A percentile compares a stretch with the other conserved stretches of the same genome.
These are phyloP conservation scores for Bruchidius siliquastri DNA, from an alignment of 2,888 invertebrate genomes.

Conservation along the genomic window DNA sequence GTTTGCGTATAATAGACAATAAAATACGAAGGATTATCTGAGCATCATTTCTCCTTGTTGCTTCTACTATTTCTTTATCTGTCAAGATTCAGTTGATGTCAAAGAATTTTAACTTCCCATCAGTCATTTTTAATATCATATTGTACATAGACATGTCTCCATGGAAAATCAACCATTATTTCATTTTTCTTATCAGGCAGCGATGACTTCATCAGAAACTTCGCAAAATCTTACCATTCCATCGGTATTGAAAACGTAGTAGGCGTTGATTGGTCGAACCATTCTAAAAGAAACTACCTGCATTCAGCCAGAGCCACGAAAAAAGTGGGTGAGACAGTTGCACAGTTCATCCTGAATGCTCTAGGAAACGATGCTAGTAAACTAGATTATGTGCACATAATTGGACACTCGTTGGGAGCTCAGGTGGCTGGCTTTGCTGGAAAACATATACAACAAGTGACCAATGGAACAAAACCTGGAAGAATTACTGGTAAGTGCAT, in stretches of 20 bases:
- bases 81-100: too few species aligned
- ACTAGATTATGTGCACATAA: constrained; percentile 24
- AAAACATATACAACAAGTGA: constrained; percentile 16
- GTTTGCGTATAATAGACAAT: too few species aligned
- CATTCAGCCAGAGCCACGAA: constrained; percentile 23
- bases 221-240: constrained; percentile 22
- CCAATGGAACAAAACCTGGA: constrained; percentile 19
- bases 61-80: too few species aligned
- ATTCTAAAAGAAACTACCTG: constrained; percentile 24
- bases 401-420: constrained; percentile 30
- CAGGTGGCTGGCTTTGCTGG: constrained; percentile 28
- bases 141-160: too few species aligned
- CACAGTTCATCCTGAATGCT: constrained; percentile 20
- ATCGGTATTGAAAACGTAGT: constrained; percentile 23
- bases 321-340: constrained; percentile 24
- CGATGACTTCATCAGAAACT: constrained; percentile 18
- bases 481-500: constrained; percentile 25
- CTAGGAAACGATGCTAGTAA: constrained; percentile 16
- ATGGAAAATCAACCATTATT: too few species aligned
- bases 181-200: constrained; percentile 12
- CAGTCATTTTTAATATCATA: too few species aligned
- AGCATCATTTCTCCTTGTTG: too few species aligned
- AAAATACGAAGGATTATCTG: background rate
- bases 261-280: constrained; percentile 26
- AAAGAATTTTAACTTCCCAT: too few species aligned